Percentiles rank a stretch among this genome's conserved stretches.
phyloP scores from a whole-genome alignment of 2,888 invertebrate genomes.

The Orchesellides sinensis region DNA sequence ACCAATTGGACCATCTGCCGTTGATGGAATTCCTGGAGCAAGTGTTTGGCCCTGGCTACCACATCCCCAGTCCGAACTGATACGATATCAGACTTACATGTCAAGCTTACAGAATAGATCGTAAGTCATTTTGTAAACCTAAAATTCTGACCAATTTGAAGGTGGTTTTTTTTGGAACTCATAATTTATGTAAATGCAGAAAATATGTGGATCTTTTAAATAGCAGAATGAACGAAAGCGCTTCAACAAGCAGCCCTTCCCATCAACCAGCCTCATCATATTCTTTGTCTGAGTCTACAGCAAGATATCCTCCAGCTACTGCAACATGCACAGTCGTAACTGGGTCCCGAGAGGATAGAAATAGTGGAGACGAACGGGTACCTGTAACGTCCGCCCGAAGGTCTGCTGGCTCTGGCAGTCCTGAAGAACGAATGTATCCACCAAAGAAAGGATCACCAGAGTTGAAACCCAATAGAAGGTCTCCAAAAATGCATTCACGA shows the following conservation, averaged over 20 bases:
- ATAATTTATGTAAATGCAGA: neutral
- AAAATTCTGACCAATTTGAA: too few species aligned
- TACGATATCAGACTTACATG: constrained; percentile 64
- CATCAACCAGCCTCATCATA: neutral
- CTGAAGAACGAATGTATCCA: neutral
- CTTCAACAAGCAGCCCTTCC: neutral
- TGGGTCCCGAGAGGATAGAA: neutral
- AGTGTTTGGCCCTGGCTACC: constrained; percentile 69
- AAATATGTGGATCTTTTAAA: neutral
- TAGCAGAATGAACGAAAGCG: neutral
- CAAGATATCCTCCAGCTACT: neutral
- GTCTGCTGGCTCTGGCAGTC: constrained; percentile 1
- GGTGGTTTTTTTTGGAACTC: neutral
- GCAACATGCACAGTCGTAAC: constrained; percentile 3
- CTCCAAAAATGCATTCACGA: constrained; percentile 9
- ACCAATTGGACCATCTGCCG: neutral
- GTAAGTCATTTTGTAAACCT: constrained; percentile 27
- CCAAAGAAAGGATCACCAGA: constrained; percentile 23
- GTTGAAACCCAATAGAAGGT: constrained; percentile 13
- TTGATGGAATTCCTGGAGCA: constrained; percentile 1
- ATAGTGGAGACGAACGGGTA: neutral
- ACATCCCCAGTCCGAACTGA: constrained; percentile 58
- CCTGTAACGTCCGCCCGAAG: neutral
- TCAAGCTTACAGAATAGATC: constrained; percentile 60
- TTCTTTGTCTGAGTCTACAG: neutral